A percentile compares a stretch with the other conserved stretches of the same genome.
These are phyloP conservation scores for Sebastes minor DNA, from an alignment of 2,797 vertebrate species.

Conservation along the genomic window DNA sequence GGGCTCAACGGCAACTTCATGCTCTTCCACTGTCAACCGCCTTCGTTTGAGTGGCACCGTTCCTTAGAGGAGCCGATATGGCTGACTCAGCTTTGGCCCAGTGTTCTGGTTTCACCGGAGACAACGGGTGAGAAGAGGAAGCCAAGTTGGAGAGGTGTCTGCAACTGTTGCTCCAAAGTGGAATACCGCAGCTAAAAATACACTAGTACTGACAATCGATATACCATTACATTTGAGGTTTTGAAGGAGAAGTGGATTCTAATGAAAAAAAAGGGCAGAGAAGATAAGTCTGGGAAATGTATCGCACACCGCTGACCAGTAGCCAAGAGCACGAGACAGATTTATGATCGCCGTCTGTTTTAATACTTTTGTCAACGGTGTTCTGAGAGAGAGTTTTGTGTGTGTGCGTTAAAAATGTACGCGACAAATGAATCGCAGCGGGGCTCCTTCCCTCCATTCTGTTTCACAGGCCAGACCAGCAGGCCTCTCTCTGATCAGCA, in stretches of 20 bases:
- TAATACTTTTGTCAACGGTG: slow-evolving; percentile 45
- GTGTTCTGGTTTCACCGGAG: slow-evolving; percentile 23
- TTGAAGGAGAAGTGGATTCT: slow-evolving; percentile 6
- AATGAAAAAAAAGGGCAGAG: slow-evolving; percentile 15
- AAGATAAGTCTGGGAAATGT: slow-evolving; percentile 47
- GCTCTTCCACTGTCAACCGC: slow-evolving; percentile 25
- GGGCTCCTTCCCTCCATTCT: slow-evolving; percentile 58
- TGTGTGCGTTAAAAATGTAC: slow-evolving; percentile 15
- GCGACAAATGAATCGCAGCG: slow-evolving; percentile 46
- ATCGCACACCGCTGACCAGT: slow-evolving; percentile 26
- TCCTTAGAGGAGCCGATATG: neutral
- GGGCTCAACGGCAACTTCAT: neutral
- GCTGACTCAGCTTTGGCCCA: slow-evolving; percentile 38
- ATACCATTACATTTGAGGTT: slow-evolving; percentile 3
- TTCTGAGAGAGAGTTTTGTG: neutral
- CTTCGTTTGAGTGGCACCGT: neutral
- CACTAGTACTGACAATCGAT: slow-evolving; percentile 7
- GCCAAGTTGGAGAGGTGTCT: slow-evolving; percentile 21
- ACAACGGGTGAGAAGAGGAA: neutral
- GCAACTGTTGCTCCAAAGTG: neutral
- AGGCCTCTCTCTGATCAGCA: slow-evolving; percentile 34
- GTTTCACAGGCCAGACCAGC: slow-evolving; percentile 14
- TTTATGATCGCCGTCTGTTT: slow-evolving; percentile 62
- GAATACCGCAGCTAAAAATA: slow-evolving; percentile 39
- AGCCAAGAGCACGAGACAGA: slow-evolving; percentile 51